A percentile compares a stretch with the other conserved stretches of the same genome.
phyloP scores from a whole-genome alignment of 2,797 vertebrate genomes.

The Fistularia commersonii region DNA sequence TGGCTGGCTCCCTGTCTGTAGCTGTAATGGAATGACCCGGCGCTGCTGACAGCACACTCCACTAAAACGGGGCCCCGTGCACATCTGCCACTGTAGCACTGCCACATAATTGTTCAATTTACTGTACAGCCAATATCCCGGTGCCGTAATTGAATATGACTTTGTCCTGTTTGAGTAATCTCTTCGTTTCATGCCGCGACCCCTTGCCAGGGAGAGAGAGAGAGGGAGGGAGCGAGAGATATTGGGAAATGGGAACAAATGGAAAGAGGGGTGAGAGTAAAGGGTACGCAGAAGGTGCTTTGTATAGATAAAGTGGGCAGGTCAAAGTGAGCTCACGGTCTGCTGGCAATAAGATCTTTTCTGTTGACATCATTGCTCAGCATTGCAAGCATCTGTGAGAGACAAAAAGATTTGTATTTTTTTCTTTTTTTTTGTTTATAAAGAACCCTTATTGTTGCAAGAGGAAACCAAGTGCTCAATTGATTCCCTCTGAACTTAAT shows the following conservation, averaged over 20 bases:
- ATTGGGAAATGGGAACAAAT: neutral
- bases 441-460: too few relatives aligned
- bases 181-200: constrained; percentile 55
- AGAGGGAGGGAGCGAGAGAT: neutral
- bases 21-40: constrained; percentile 61
- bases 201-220: constrained; percentile 20
- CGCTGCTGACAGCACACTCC: constrained; percentile 51
- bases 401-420: neutral
- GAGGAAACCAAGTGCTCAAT: too few relatives aligned
- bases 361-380: constrained; percentile 21
- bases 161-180: constrained; percentile 70
- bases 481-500: too few relatives aligned
- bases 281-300: constrained; percentile 42
- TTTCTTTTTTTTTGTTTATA: too few relatives aligned
- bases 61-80: constrained; percentile 36
- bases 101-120: constrained; percentile 69
- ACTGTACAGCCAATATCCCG: constrained; percentile 65
- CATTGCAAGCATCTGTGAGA: neutral
- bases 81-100: constrained; percentile 57
- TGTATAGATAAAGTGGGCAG: constrained; percentile 51
- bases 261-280: constrained; percentile 3
- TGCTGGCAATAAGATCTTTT: constrained; percentile 31
- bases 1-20: constrained; percentile 27
- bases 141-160: constrained; percentile 70
- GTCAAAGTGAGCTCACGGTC: constrained; percentile 52